These are phyloP conservation scores for Acanthiza pusilla DNA, from an alignment of 2,797 vertebrate species.

Conservation along the genomic window DNA sequence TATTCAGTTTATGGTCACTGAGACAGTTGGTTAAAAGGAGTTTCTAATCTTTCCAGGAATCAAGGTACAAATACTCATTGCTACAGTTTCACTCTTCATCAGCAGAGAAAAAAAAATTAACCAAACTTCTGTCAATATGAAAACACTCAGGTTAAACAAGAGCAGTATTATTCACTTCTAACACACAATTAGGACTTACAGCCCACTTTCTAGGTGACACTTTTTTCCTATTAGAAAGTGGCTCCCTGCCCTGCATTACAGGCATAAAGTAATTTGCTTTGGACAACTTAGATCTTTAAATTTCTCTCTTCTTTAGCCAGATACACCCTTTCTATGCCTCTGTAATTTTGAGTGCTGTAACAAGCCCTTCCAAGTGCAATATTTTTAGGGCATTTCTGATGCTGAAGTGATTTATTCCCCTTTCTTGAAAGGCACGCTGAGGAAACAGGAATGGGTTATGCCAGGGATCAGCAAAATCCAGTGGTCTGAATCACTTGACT, in stretches of 20 bases:
- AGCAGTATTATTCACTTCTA: slow-evolving; percentile 6
- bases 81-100: not conserved
- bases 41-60: not conserved
- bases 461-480: not conserved
- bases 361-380: not conserved
- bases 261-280: not conserved
- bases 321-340: not conserved
- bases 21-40: not conserved
- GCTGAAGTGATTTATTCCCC: slow-evolving; percentile 1
- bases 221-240: not conserved
- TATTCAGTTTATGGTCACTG: too few species aligned
- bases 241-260: not conserved
- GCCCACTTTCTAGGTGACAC: slow-evolving; percentile 14
- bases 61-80: not conserved
- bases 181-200: not conserved
- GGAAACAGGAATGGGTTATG: not conserved
- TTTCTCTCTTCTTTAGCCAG: slow-evolving; percentile 36
- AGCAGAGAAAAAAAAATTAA: not conserved
- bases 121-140: not conserved
- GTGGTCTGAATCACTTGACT: not conserved
- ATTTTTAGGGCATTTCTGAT: slow-evolving; percentile 22
- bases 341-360: not conserved
- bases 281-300: not conserved
- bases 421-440: not conserved
- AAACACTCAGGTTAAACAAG: slow-evolving; percentile 32